These are phyloP conservation scores for Muscidifurax raptorellus DNA, from an alignment of 1,140 invertebrate genomes.

Conservation along the genomic window DNA sequence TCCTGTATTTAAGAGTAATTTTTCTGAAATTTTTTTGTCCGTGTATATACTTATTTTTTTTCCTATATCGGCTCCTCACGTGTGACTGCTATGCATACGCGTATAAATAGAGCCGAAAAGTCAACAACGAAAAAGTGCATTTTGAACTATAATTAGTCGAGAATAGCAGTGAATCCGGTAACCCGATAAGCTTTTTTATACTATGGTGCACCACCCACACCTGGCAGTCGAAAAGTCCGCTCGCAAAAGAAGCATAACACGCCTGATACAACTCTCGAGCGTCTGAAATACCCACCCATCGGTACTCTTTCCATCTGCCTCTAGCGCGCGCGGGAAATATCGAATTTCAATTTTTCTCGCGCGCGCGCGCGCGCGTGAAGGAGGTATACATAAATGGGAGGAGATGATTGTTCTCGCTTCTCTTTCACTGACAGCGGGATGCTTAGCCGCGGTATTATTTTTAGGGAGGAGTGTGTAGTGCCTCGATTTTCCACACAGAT, in stretches of 20 bases:
- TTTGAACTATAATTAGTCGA: too few relatives aligned
- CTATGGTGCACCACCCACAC: not conserved
- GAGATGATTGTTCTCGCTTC: slow-evolving; percentile 28
- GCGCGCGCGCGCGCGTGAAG: not conserved
- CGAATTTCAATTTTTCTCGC: slow-evolving; percentile 39
- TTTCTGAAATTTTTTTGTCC: too few relatives aligned
- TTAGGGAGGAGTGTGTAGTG: not conserved
- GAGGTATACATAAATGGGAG: not conserved
- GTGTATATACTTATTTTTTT: not conserved
- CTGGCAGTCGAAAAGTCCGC: not conserved
- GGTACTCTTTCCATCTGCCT: slow-evolving; percentile 36
- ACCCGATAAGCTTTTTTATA: too few relatives aligned
- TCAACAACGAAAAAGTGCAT: too few relatives aligned
- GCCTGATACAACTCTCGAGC: not conserved
- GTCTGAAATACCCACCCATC: slow-evolving; percentile 8
- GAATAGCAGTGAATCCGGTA: too few relatives aligned
- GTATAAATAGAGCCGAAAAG: too few relatives aligned
- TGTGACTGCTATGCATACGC: not conserved
- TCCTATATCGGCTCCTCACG: not conserved
- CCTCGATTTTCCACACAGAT: not conserved
- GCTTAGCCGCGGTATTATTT: not conserved
- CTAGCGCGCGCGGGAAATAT: slow-evolving; percentile 18
- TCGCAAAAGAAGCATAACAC: not conserved
- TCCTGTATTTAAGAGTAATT: too few relatives aligned
- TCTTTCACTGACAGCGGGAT: slow-evolving; percentile 1